These are phyloP conservation scores for Entelurus aequoreus DNA, from an alignment of 2,113 vertebrate species.

Conservation along the genomic window DNA sequence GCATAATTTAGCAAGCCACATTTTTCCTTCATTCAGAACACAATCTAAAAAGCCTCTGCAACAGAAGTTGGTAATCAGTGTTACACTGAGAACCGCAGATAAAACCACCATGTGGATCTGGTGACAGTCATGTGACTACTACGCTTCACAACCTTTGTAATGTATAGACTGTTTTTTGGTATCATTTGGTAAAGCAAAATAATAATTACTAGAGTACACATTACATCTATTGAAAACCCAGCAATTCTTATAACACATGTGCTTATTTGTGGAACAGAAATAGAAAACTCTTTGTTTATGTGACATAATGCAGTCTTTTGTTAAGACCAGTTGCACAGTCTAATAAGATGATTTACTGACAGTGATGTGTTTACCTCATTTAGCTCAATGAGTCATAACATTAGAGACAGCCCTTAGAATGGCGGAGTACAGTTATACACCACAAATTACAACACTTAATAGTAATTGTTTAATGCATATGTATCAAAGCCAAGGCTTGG, in stretches of 20 bases:
- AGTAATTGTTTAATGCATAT: too few relatives aligned
- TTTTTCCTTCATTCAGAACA: neutral
- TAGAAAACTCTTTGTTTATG: too few relatives aligned
- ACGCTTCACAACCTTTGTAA: neutral
- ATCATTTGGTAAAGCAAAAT: neutral
- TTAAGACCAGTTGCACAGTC: too few relatives aligned
- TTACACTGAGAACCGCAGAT: slow-evolving; percentile 13
- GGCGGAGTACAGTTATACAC: too few relatives aligned
- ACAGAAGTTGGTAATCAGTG: slow-evolving; percentile 20
- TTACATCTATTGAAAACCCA: neutral
- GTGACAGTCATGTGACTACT: slow-evolving; percentile 55
- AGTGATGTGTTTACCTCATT: too few relatives aligned
- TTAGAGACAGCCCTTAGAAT: too few relatives aligned
- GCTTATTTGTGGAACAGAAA: neutral
- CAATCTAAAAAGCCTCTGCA: slow-evolving; percentile 14
- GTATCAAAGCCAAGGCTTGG: too few relatives aligned
- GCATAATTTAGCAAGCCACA: neutral
- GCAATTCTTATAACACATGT: neutral
- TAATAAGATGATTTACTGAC: too few relatives aligned
- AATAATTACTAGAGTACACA: neutral
- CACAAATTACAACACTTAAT: neutral
- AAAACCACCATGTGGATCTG: slow-evolving; percentile 13
- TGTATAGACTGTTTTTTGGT: too few relatives aligned
- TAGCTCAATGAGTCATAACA: too few relatives aligned
- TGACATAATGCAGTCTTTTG: too few relatives aligned